phyloP scores from a whole-genome alignment of 92 coral and sea anemone genomes.

The Porites rus region DNA sequence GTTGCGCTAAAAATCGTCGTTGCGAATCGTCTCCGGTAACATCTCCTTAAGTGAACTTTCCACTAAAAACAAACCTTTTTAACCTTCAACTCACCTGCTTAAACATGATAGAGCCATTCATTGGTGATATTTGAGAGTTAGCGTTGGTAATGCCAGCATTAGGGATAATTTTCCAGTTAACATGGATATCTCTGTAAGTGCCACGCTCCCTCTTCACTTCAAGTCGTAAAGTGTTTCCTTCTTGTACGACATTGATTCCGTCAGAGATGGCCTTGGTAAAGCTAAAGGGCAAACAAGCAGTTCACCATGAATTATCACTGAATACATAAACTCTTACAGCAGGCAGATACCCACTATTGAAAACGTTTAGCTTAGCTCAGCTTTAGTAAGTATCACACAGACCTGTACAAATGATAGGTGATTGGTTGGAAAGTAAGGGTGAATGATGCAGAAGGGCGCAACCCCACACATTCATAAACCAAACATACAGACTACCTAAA shows the following conservation, averaged over 20 bases:
- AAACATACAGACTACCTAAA: no score
- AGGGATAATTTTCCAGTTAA: conserved; percentile 74
- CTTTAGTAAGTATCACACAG: no score
- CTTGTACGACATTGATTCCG: conserved; percentile 59
- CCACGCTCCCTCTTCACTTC: conserved; percentile 82
- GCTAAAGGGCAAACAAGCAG: conserved; percentile 39
- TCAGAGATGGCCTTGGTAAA: conserved; percentile 58
- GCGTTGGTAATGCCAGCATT: conserved; percentile 35
- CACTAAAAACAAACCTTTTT: background rate
- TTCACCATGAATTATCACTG: background rate
- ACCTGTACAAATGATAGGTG: no score
- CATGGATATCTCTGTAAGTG: conserved; percentile 70
- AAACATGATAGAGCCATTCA: conserved; percentile 87
- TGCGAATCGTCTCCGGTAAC: no score
- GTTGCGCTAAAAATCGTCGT: no score
- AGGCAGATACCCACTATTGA: no score
- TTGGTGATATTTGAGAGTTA: conserved; percentile 78
- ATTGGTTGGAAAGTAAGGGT: no score
- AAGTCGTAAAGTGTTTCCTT: conserved; percentile 80
- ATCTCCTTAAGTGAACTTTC: no score
- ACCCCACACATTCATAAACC: no score
- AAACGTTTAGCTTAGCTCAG: no score
- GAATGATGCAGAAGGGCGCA: no score
- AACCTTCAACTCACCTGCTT: conserved; percentile 57
- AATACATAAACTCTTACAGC: no score